Evolutionary conservation across 1,140 invertebrate species (phyloP).

Genomic region (Argopecten irradians): DNA sequence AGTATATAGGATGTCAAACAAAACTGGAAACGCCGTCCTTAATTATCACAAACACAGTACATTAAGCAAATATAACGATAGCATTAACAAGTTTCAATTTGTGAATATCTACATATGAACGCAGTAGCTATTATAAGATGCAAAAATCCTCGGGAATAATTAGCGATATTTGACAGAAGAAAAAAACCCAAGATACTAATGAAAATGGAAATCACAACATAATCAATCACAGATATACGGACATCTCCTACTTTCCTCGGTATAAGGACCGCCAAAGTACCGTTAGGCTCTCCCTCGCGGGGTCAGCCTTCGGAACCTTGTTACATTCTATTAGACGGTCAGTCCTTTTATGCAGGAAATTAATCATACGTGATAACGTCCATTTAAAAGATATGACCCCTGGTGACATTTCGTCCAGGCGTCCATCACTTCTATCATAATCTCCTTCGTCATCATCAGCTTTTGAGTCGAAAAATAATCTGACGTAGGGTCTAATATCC

Average conservation of each 20-base stretch:
- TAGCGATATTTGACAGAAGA: neutral
- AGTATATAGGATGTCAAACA: too few species aligned
- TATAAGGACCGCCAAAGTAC: neutral
- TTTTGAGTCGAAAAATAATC: neutral
- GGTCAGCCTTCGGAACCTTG: neutral
- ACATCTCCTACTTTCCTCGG: too few species aligned
- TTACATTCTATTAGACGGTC: neutral
- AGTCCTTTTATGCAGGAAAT: neutral
- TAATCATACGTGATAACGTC: neutral
- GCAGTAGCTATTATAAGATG: too few species aligned
- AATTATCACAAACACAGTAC: too few species aligned
- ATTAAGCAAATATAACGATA: too few species aligned
- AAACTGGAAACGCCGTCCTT: too few species aligned
- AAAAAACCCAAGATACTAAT: neutral
- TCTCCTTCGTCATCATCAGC: neutral
- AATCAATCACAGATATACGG: neutral
- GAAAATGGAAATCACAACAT: neutral
- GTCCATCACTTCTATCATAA: neutral
- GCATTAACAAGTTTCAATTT: too few species aligned
- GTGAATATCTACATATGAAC: too few species aligned
- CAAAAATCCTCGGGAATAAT: too few species aligned
- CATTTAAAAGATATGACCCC: neutral
- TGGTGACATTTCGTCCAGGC: neutral
- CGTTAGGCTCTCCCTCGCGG: neutral
- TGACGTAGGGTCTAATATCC: slow-evolving; percentile 9